phyloP scores from a whole-genome alignment of 2,797 vertebrate species.

The Sitta carolinensis region DNA sequence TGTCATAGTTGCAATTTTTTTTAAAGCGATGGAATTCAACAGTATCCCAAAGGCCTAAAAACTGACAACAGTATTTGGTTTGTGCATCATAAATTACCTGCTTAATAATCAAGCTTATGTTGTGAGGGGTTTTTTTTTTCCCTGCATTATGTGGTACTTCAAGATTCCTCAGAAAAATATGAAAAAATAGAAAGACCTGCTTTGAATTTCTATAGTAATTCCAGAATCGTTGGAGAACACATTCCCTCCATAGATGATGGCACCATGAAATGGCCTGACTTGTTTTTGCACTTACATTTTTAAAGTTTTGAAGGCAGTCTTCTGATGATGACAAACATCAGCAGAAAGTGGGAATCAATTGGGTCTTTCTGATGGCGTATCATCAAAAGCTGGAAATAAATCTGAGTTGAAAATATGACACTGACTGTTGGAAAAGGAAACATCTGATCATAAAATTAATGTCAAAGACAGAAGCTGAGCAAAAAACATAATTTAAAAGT shows the following conservation, averaged over 20 bases:
- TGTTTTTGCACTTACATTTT: neutral
- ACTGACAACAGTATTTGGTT: neutral
- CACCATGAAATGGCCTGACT: neutral
- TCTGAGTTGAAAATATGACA: neutral
- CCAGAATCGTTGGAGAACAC: neutral
- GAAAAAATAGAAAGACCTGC: neutral
- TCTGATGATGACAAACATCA: neutral
- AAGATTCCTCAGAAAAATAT: neutral
- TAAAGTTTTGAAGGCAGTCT: neutral
- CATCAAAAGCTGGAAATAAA: neutral
- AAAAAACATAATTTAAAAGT: neutral
- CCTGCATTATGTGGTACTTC: neutral
- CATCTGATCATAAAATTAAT: neutral
- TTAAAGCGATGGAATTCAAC: neutral
- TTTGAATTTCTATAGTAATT: neutral
- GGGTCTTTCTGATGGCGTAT: neutral
- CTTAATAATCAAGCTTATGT: neutral
- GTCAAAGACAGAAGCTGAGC: neutral
- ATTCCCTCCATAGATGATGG: neutral
- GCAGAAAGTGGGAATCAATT: neutral
- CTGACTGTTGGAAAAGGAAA: neutral
- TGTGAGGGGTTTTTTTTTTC: neutral
- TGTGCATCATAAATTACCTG: neutral
- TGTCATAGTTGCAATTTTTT: neutral
- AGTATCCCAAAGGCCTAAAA: neutral